phyloP scores from a whole-genome alignment of 2,113 vertebrate genomes.

The Hippocampus guttulatus region DNA sequence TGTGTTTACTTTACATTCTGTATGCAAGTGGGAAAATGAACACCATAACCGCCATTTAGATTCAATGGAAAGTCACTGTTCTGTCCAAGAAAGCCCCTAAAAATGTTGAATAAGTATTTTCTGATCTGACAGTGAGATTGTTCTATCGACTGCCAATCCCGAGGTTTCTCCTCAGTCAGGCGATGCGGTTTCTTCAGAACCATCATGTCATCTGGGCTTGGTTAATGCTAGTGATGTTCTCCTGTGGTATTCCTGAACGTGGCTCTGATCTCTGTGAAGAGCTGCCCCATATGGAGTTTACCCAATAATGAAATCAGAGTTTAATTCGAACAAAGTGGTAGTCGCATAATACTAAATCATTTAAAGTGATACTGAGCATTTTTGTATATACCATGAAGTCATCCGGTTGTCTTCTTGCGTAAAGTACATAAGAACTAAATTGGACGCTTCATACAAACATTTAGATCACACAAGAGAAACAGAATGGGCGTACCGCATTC shows the following conservation, averaged over 20 bases:
- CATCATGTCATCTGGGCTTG: conserved; percentile 49
- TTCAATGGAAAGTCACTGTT: not conserved
- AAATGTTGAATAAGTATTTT: conserved; percentile 3
- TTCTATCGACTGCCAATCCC: not conserved
- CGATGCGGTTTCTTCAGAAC: conserved; percentile 34
- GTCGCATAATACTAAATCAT: conserved; percentile 56
- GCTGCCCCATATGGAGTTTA: conserved; percentile 46
- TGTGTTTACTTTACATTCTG: not conserved
- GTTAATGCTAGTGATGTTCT: conserved; percentile 49
- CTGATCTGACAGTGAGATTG: not conserved
- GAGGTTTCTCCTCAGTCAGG: conserved; percentile 31
- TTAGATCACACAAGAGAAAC: conserved; percentile 1
- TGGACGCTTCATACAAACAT: conserved; percentile 23
- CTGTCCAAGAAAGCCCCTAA: not conserved
- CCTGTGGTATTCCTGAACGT: conserved; percentile 47
- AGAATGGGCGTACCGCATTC: not conserved
- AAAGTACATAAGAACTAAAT: not conserved
- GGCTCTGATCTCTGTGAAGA: conserved; percentile 48
- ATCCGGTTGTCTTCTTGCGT: conserved; percentile 42
- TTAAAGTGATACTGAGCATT: conserved; percentile 9
- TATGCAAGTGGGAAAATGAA: not conserved
- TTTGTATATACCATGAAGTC: conserved; percentile 1
- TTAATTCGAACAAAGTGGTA: conserved; percentile 16
- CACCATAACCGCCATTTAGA: not conserved
- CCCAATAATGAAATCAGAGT: conserved; percentile 38